These are phyloP conservation scores for Xenopus tropicalis DNA, from an alignment of 2,113 vertebrate genomes.

Conservation along the genomic window DNA sequence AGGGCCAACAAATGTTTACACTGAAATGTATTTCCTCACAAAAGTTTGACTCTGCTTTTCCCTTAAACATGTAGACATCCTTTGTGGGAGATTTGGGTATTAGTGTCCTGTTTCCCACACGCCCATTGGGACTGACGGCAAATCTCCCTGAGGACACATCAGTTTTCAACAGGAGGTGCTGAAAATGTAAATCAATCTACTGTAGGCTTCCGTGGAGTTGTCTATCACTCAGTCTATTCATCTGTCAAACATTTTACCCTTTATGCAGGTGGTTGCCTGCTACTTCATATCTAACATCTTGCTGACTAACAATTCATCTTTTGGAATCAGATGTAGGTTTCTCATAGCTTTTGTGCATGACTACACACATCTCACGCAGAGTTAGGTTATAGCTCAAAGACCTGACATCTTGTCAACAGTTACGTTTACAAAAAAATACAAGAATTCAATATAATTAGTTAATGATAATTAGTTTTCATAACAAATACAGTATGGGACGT, in stretches of 20 bases:
- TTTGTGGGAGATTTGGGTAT: conserved; percentile 30
- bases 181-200: conserved; percentile 38
- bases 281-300: background rate
- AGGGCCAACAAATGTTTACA: conserved; percentile 38
- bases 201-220: conserved; percentile 29
- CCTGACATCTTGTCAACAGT: background rate
- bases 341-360: conserved; percentile 4
- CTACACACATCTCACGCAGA: background rate
- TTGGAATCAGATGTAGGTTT: background rate
- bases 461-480: no score
- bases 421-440: background rate
- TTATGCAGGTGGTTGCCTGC: conserved; percentile 11
- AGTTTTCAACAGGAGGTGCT: conserved; percentile 33
- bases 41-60: conserved; percentile 30
- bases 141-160: conserved; percentile 32
- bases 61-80: conserved; percentile 21
- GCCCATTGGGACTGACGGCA: conserved; percentile 14
- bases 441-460: no score
- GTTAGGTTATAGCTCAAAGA: background rate
- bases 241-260: conserved; percentile 12
- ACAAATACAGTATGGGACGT: no score
- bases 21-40: conserved; percentile 24
- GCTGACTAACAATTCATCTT: background rate
- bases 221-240: conserved; percentile 31
- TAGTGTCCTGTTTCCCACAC: conserved; percentile 38